phyloP scores from a whole-genome alignment of 2,797 vertebrate species.

The Pelochelys cantorii region DNA sequence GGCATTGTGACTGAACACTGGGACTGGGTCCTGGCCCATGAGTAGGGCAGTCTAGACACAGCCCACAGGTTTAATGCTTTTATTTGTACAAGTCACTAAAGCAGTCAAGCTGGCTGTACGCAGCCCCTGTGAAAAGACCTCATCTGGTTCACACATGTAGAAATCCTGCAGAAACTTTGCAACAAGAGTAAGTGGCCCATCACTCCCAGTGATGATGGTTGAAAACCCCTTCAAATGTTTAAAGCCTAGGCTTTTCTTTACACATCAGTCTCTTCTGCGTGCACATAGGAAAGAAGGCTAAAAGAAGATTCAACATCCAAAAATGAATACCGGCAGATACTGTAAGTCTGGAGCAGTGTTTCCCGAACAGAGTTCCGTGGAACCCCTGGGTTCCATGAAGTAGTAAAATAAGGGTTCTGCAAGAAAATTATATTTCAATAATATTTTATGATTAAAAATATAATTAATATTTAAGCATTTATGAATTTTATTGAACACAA shows the following conservation, averaged over 20 bases:
- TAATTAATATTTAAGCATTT: too few species aligned
- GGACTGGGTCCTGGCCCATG: background rate
- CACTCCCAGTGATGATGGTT: background rate
- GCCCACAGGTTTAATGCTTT: background rate
- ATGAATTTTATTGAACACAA: too few species aligned
- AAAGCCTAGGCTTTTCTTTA: background rate
- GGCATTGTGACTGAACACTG: background rate
- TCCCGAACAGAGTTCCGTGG: too few species aligned
- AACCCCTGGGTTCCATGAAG: too few species aligned
- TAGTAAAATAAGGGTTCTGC: too few species aligned
- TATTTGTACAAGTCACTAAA: background rate
- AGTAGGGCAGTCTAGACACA: too few species aligned
- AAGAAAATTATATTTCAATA: too few species aligned
- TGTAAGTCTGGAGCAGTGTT: background rate
- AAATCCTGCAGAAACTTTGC: background rate
- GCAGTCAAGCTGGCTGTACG: background rate
- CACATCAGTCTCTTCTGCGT: background rate
- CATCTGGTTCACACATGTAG: background rate
- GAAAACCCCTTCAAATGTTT: background rate
- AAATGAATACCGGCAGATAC: background rate
- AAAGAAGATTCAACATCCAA: background rate
- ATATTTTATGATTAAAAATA: too few species aligned
- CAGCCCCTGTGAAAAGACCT: fast-evolving
- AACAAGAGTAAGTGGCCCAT: background rate
- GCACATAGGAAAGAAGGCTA: background rate